These are phyloP conservation scores for Pluvialis apricaria DNA, from an alignment of 2,113 vertebrate genomes.

Conservation along the genomic window DNA sequence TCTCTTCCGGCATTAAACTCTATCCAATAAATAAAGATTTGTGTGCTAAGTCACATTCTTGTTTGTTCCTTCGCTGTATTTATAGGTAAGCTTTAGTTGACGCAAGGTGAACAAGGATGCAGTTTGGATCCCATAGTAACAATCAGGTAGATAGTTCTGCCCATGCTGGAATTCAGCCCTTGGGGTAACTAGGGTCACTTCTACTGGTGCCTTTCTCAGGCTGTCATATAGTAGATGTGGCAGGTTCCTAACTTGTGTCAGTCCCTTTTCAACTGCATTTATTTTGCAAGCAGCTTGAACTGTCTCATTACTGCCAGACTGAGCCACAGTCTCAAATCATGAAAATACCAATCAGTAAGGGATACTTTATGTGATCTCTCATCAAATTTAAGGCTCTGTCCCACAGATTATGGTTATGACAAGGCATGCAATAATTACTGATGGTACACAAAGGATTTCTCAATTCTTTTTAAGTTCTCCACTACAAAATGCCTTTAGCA, in stretches of 20 bases:
- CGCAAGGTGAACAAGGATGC: background rate
- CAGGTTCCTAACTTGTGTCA: background rate
- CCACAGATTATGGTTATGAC: background rate
- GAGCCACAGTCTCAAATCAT: background rate
- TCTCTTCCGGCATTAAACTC: background rate
- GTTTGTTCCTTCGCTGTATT: background rate
- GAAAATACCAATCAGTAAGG: background rate
- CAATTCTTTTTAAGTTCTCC: background rate
- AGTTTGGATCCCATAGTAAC: background rate
- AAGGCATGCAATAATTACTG: background rate
- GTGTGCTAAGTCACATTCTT: background rate
- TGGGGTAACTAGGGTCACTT: background rate
- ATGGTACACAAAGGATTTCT: background rate
- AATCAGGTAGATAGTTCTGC: background rate
- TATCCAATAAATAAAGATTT: background rate
- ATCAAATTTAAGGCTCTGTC: background rate
- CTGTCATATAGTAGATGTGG: background rate
- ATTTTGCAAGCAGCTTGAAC: background rate
- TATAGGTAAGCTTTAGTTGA: background rate
- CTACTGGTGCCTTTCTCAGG: background rate
- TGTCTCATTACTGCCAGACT: background rate
- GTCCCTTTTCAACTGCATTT: background rate
- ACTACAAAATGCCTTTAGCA: slow-evolving; percentile 2
- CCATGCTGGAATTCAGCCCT: background rate
- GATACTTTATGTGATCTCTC: background rate